Evolutionary conservation across 2,888 invertebrate species (phyloP), one percentile per base, ranked within the genome.

Genomic region (Dryomyza anilis): DNA sequence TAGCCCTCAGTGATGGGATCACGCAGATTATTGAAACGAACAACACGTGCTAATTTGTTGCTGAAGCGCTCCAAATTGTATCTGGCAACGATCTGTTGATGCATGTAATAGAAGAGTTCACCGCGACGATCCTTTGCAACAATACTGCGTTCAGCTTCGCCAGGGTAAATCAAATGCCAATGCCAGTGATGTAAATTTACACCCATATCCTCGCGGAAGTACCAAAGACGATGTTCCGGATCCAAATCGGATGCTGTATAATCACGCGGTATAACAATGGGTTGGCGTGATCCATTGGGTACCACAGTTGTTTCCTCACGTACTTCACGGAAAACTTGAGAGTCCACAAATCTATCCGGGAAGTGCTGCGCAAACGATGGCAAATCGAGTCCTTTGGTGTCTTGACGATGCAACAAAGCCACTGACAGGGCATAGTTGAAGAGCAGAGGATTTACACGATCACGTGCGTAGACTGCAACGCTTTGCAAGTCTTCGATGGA

Each of bases 61-160:
- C 90, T 90, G 69, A 93, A 81, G 2, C 94, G 88, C 78, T 93
- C 94, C 67, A 86, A 81, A 76, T 93, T 92, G 83, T 92, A 94
- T 71, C 92, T 91, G 0, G 82, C 83, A 6, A 83, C 43, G 21
- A 83, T 65, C 74, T 79, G 91, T 75, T 91, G 86, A 73, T 92
- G 92, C 91, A 92, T 91, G 76, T 91, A 92, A 75, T 89, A 93
- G 84, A 92, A 92, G 19, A 93, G 86, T 77, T 92, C 92, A 1
- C 92, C 92, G 3, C 92, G 86, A 7, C 92, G 84, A 82, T 93
- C 91, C 81, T 91, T 91, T 65, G 68, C 70, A 1, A 82, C 82
- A 69, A 90, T 87, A 65, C 78, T 73, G n/a, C 84, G 81, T 70
- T 86, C 84, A 0, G 89, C 87, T 71, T 90, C 89, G 80, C 90